Conservation (phyloP, 2,797 vertebrate genomes). For the Philypnodon macrostomus region DNA sequence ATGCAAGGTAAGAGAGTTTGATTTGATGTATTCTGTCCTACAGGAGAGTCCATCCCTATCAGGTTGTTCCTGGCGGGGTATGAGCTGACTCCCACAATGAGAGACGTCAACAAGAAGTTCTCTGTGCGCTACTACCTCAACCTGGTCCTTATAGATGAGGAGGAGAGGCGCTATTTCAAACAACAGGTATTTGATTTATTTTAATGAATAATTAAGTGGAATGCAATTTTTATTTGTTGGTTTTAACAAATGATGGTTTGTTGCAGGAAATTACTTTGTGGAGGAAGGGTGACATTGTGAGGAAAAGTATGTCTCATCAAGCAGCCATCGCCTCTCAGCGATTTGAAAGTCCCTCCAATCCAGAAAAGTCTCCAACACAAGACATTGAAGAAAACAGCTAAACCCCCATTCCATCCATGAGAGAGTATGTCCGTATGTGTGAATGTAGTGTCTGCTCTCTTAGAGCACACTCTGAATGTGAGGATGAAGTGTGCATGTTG, state of each 20-base stretch:
- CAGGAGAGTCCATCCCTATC: slow-evolving; percentile 97
- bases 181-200: slow-evolving; percentile 94
- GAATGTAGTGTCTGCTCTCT: neutral
- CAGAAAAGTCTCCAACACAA: slow-evolving; percentile 38
- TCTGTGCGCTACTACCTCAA: slow-evolving; percentile 98
- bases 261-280: slow-evolving; percentile 93
- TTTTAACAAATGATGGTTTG: too few relatives aligned
- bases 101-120: slow-evolving; percentile 96
- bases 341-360: slow-evolving; percentile 80
- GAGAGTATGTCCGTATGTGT: slow-evolving; percentile 13
- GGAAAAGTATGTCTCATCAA: slow-evolving; percentile 96
- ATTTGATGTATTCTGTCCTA: slow-evolving; percentile 9
- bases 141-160: slow-evolving; percentile 94
- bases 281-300: slow-evolving; percentile 94
- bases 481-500: slow-evolving; percentile 30
- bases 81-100: slow-evolving; percentile 94
- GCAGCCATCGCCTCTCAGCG: slow-evolving; percentile 90
- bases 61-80: slow-evolving; percentile 94
- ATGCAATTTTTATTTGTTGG: too few relatives aligned
- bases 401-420: slow-evolving; percentile 23
- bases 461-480: slow-evolving; percentile 37
- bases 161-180: slow-evolving; percentile 96
- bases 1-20: too few relatives aligned
- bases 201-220: too few relatives aligned
- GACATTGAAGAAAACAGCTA: slow-evolving; percentile 55